Conservation (phyloP, 2,888 invertebrate genomes). For the Atrina japonica region DNA sequence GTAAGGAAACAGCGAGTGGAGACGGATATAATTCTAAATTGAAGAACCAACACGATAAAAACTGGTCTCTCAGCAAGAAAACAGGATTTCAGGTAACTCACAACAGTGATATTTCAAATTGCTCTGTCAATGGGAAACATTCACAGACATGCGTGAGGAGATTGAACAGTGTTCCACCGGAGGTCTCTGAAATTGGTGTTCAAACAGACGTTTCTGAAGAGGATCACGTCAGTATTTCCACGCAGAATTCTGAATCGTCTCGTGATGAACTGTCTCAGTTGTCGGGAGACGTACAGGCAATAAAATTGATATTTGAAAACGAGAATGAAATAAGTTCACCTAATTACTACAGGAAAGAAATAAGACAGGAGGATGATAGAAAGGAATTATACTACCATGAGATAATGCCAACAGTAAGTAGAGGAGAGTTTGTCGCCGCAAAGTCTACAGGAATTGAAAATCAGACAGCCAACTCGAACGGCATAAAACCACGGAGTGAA, state of each 20-base stretch:
- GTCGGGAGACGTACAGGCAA: conserved; percentile 18
- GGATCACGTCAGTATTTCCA: conserved; percentile 3
- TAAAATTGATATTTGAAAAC: conserved; percentile 7
- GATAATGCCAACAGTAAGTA: not conserved
- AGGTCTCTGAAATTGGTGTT: conserved; percentile 5
- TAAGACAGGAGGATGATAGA: not conserved
- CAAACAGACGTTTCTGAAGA: not conserved
- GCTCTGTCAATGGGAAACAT: not conserved
- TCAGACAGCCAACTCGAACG: not conserved
- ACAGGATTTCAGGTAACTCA: not conserved
- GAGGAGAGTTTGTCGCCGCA: conserved; percentile 13
- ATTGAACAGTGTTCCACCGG: not conserved
- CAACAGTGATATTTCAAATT: not conserved
- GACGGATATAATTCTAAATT: not conserved
- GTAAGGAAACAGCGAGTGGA: not conserved
- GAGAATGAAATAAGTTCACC: not conserved
- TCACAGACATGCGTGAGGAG: not conserved
- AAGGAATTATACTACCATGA: no score
- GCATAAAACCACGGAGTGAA: no score
- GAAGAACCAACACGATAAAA: not conserved
- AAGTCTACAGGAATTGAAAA: not conserved
- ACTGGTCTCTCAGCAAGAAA: not conserved
- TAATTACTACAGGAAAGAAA: not conserved
- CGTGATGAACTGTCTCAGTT: conserved; percentile 18
- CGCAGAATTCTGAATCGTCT: not conserved